phyloP scores from a whole-genome alignment of 2,113 vertebrate genomes.

The Pagrus major region DNA sequence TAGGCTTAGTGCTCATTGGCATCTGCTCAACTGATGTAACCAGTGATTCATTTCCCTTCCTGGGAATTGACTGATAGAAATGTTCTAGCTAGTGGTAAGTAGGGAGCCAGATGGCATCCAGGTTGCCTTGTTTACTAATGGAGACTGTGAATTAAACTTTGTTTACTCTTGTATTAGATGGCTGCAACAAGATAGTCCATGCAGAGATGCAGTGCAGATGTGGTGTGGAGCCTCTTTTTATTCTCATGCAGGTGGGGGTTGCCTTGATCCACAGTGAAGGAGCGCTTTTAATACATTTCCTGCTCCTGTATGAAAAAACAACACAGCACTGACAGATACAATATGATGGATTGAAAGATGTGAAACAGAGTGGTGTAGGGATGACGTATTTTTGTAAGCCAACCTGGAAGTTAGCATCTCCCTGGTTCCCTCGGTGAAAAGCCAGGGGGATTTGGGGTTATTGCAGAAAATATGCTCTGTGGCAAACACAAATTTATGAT shows the following conservation, averaged over 20 bases:
- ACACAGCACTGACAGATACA: background rate
- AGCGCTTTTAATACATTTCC: background rate
- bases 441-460: too few relatives aligned
- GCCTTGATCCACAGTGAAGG: background rate
- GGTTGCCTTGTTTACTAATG: slow-evolving; percentile 44
- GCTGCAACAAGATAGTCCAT: background rate
- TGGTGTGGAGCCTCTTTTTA: background rate
- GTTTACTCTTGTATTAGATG: slow-evolving; percentile 31
- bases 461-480: too few relatives aligned
- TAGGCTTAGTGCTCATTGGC: slow-evolving; percentile 43
- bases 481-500: too few relatives aligned
- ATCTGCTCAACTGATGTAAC: slow-evolving; percentile 65
- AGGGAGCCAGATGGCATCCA: slow-evolving; percentile 55
- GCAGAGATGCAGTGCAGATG: background rate
- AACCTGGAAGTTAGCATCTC: too few relatives aligned
- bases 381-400: too few relatives aligned
- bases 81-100: slow-evolving; percentile 43
- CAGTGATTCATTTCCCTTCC: slow-evolving; percentile 45
- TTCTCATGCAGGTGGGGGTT: background rate
- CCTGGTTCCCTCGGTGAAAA: too few relatives aligned
- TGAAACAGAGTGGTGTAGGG: too few relatives aligned
- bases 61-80: slow-evolving; percentile 44
- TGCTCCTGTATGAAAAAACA: background rate
- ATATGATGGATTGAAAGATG: background rate
- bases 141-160: slow-evolving; percentile 39